These are phyloP conservation scores for Heterotilapia buettikoferi DNA, from an alignment of 2,113 vertebrate genomes.

Conservation along the genomic window DNA sequence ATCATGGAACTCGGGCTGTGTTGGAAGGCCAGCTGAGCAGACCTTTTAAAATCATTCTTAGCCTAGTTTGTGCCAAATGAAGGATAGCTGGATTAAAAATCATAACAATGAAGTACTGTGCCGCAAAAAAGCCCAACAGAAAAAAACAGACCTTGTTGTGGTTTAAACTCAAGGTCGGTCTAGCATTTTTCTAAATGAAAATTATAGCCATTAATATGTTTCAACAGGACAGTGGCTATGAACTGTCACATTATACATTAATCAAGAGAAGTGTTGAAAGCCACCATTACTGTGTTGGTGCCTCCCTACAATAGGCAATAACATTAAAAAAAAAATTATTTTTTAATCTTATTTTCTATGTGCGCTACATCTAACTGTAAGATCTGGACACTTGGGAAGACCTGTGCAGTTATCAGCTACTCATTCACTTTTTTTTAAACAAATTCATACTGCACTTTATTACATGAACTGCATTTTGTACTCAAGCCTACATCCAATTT, in stretches of 20 bases:
- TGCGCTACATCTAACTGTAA: neutral
- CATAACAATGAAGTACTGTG: neutral
- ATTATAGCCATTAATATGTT: neutral
- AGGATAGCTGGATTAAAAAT: constrained; percentile 3
- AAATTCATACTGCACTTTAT: neutral
- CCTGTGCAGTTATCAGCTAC: neutral
- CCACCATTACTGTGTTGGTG: neutral
- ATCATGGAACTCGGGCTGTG: constrained; percentile 12
- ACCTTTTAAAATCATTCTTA: constrained; percentile 8
- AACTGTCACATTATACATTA: neutral
- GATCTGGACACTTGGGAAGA: neutral
- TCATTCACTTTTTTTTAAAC: fast-evolving
- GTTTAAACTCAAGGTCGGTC: neutral
- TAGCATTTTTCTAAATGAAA: neutral
- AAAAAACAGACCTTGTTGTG: neutral
- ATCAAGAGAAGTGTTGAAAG: neutral
- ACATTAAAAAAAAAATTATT: fast-evolving
- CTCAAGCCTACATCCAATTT: neutral
- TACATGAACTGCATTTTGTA: neutral
- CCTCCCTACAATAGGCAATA: too few relatives aligned
- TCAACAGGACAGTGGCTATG: neutral
- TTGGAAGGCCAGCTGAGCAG: neutral
- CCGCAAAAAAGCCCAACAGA: neutral
- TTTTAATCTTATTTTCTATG: neutral
- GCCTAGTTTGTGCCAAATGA: constrained; percentile 20